Evolutionary conservation across 2,888 invertebrate species (phyloP), one percentile per base, ranked within the genome.

Genomic region (Andrena trimmerana): DNA sequence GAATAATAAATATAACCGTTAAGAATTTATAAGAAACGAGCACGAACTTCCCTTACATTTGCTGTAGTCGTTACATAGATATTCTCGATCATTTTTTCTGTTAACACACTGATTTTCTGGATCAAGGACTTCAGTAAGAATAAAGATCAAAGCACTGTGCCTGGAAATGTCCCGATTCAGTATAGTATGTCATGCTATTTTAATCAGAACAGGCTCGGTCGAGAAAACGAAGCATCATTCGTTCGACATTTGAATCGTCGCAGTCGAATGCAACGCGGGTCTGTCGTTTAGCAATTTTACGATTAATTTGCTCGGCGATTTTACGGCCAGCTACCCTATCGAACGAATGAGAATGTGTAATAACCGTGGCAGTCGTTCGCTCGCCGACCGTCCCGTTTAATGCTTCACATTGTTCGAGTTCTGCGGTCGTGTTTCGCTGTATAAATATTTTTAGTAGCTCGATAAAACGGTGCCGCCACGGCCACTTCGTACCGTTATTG

Each of bases 371-470:
- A 60, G 57, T 70, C 57, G 70, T 70, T 60, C 70, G 48, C 16
- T 48, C 59, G 31, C 7, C 48, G 70, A 50, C 60, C 70, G 70
- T 20, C 13, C 60, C 27, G 13, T 48, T 70, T 70, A 70, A 60
- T 60, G 36, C 48, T 54, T 29, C 24, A 13, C 31, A 29, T 50
- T 62, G 48, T 62, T 50, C 48, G 31, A 20, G 29, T 50, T 16
- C 31, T 27, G 48, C 8, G 27, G 48, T 31, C 31, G 29, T 48
- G 48, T 31, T 31, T 50, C 31, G 33, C 29, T 48, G 24, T 50
- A 50, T 48, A 71, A 62, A 71, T 71, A 71, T 71, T 71, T 62
- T 71, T 71, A 50, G 31, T 29, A 31, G 24, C 5, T 4, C 71
- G 71, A 60, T 70, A 60, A 70, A 67, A 52, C 29, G 16, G 20